Evolutionary conservation across 2,888 invertebrate genomes (phyloP).

Genomic region (Callimorpha dominula): DNA sequence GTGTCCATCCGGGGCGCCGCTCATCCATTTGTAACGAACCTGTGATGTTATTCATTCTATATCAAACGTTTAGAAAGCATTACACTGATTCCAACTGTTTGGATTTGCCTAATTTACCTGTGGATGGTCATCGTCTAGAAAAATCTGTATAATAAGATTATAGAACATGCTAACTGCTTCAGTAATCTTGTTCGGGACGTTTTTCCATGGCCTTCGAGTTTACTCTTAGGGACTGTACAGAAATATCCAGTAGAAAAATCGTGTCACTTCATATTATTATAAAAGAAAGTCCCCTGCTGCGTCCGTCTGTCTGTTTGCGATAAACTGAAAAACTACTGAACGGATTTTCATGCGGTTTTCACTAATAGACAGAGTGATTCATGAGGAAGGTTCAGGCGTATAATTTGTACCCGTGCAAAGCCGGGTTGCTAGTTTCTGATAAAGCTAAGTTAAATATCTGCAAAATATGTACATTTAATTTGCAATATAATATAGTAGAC

Average conservation of each 20-base stretch:
- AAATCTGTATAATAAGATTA: constrained; percentile 21
- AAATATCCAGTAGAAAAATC: background rate
- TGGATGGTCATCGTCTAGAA: constrained; percentile 41
- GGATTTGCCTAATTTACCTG: constrained; percentile 59
- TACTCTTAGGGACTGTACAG: background rate
- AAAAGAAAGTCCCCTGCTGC: too few species aligned
- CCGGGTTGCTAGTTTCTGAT: too few species aligned
- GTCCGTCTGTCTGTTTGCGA: too few species aligned
- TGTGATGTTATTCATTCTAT: constrained; percentile 82
- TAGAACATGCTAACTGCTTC: constrained; percentile 3
- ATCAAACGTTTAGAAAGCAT: constrained; percentile 81
- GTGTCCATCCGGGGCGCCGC: constrained; percentile 58
- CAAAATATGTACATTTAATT: too few species aligned
- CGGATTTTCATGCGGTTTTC: too few species aligned
- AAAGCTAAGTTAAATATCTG: too few species aligned
- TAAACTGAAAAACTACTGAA: too few species aligned
- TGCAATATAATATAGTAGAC: too few species aligned
- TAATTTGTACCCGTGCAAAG: too few species aligned
- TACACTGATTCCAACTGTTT: constrained; percentile 68
- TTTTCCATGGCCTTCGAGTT: background rate
- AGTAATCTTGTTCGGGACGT: background rate
- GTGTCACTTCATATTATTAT: too few species aligned
- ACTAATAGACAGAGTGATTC: too few species aligned
- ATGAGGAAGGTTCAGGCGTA: too few species aligned
- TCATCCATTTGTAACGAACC: constrained; percentile 77